Conservation (phyloP, 2,888 invertebrate genomes). For the Caenorhabditis drosophilae region DNA sequence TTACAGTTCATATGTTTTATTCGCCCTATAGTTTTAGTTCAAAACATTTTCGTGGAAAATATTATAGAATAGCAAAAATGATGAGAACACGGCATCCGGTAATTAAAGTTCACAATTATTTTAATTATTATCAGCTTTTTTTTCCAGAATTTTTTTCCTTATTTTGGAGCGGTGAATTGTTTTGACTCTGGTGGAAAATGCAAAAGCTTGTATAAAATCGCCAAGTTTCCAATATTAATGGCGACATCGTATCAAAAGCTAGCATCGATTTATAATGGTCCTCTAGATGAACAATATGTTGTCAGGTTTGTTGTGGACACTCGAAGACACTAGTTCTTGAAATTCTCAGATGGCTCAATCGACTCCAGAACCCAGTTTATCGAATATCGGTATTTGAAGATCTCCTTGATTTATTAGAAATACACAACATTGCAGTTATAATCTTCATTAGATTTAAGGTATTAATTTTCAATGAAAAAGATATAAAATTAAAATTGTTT, state of each 20-base stretch:
- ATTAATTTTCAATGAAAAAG: too few species aligned
- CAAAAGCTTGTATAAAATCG: conserved; percentile 19
- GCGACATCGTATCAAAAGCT: conserved; percentile 5
- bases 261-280: conserved; percentile 29
- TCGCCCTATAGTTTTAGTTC: conserved; percentile 32
- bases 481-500: not conserved
- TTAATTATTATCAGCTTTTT: not conserved
- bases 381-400: conserved; percentile 14
- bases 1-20: conserved; percentile 21
- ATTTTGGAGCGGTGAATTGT: conserved; percentile 31
- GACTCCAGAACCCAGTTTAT: conserved; percentile 16
- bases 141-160: conserved; percentile 15
- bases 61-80: conserved; percentile 7
- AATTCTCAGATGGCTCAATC: conserved; percentile 26
- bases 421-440: too few species aligned
- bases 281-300: conserved; percentile 13
- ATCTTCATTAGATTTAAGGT: too few species aligned
- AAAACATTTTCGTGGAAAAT: conserved; percentile 26
- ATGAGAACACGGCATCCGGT: conserved; percentile 17
- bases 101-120: not conserved
- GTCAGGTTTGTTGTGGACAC: conserved; percentile 6
- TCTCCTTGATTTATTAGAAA: too few species aligned
- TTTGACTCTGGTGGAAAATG: conserved; percentile 14
- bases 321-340: not conserved
- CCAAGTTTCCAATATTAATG: conserved; percentile 25